Conservation (phyloP, 2,888 invertebrate species). For the Apantesis nais region DNA sequence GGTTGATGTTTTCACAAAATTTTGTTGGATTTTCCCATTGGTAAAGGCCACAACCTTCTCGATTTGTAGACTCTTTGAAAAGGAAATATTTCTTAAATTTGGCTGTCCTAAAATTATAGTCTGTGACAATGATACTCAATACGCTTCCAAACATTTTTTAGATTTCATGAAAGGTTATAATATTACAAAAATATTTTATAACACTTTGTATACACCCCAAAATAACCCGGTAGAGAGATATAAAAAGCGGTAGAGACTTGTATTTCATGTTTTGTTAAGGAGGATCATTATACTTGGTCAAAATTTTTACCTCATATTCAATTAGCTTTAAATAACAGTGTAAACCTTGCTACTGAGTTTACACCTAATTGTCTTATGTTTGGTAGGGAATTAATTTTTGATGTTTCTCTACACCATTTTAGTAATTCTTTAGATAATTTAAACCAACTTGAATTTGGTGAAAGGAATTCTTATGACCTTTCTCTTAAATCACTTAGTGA, state of each 20-base stretch:
- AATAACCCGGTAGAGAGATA: too few species aligned
- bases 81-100: not conserved
- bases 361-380: not conserved
- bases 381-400: not conserved
- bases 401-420: not conserved
- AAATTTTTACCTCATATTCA: too few species aligned
- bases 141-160: not conserved
- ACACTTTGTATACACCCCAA: too few species aligned
- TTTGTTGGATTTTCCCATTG: too few species aligned
- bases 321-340: too few species aligned
- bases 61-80: not conserved
- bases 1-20: too few species aligned
- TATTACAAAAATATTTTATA: not conserved
- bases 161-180: not conserved
- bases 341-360: too few species aligned
- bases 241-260: too few species aligned
- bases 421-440: not conserved
- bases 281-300: too few species aligned
- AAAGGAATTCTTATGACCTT: not conserved
- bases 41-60: not conserved
- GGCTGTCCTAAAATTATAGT: not conserved
- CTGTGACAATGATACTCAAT: not conserved
- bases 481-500: too few species aligned
- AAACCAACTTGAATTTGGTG: not conserved
- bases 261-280: too few species aligned